A percentile compares a stretch with the other conserved stretches of the same genome.
Evolutionary conservation across 2,888 invertebrate species (phyloP).

Genomic region (Euplexia lucipara): DNA sequence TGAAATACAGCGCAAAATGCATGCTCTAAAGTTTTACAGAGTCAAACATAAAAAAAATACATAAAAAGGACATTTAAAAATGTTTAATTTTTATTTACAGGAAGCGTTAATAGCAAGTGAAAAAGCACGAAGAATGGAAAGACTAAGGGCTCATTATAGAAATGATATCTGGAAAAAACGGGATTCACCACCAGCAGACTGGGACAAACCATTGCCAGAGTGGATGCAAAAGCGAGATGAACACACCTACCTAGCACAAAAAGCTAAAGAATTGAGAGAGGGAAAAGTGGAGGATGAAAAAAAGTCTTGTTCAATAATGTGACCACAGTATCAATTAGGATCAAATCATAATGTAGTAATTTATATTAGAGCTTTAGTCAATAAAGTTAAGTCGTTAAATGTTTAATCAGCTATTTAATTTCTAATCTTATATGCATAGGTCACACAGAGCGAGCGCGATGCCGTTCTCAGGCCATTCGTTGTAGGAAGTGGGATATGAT

Average conservation of each 20-base stretch:
- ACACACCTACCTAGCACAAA: conserved; percentile 92
- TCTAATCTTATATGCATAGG: no score
- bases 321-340: conserved; percentile 58
- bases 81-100: conserved; percentile 77
- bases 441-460: no score
- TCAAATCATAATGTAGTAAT: conserved; percentile 51
- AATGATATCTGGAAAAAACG: conserved; percentile 96
- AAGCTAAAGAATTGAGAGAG: conserved; percentile 91
- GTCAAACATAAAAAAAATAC: no score
- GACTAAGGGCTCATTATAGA: conserved; percentile 92
- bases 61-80: no score
- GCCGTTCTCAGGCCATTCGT: no score
- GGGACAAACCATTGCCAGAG: conserved; percentile 95
- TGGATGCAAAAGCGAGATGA: conserved; percentile 93
- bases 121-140: conserved; percentile 90
- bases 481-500: no score
- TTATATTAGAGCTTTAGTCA: conserved; percentile 42
- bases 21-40: no score
- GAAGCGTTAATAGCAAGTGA: conserved; percentile 94
- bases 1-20: no score
- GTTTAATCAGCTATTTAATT: conserved; percentile 14
- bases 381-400: conserved; percentile 49
- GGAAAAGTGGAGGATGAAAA: conserved; percentile 73
- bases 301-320: conserved; percentile 82
- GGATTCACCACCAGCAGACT: conserved; percentile 94